A percentile compares a stretch with the other conserved stretches of the same genome.
phyloP scores from a whole-genome alignment of 2,888 invertebrate species.

The Metalampra italica region DNA sequence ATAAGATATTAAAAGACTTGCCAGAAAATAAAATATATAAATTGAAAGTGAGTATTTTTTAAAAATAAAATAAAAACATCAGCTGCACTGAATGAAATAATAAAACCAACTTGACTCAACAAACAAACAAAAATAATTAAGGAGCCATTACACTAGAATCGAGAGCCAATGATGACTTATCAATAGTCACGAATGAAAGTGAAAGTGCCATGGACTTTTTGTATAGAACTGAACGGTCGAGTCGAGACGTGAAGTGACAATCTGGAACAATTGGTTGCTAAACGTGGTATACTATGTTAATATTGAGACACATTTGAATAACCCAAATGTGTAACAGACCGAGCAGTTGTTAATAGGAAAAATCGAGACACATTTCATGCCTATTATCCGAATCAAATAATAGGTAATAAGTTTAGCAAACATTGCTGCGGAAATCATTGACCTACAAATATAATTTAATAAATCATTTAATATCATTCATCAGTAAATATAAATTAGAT shows the following conservation, averaged over 20 bases:
- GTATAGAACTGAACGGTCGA: conserved; percentile 47
- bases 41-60: conserved; percentile 1
- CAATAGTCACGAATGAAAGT: conserved; percentile 35
- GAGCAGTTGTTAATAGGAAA: conserved; percentile 21
- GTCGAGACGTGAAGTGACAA: conserved; percentile 33
- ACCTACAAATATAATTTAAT: background rate
- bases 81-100: too few relatives aligned
- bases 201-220: conserved; percentile 46
- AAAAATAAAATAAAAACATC: too few relatives aligned
- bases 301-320: conserved; percentile 35
- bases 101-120: too few relatives aligned
- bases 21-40: conserved; percentile 29
- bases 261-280: conserved; percentile 25
- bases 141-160: background rate
- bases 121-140: background rate
- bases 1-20: conserved; percentile 40
- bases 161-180: background rate
- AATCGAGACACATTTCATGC: conserved; percentile 8
- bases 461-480: background rate
- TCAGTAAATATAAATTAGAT: background rate
- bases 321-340: conserved; percentile 40
- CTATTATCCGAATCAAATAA: conserved; percentile 8
- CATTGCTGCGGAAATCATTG: background rate
- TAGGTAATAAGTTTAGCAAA: background rate
- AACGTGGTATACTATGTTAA: conserved; percentile 27